Evolutionary conservation across 37 sponge, comb jelly and placozoan genomes (phyloP), one percentile per base, ranked within the genome.

Genomic region (Lycopodina hypogea): DNA sequence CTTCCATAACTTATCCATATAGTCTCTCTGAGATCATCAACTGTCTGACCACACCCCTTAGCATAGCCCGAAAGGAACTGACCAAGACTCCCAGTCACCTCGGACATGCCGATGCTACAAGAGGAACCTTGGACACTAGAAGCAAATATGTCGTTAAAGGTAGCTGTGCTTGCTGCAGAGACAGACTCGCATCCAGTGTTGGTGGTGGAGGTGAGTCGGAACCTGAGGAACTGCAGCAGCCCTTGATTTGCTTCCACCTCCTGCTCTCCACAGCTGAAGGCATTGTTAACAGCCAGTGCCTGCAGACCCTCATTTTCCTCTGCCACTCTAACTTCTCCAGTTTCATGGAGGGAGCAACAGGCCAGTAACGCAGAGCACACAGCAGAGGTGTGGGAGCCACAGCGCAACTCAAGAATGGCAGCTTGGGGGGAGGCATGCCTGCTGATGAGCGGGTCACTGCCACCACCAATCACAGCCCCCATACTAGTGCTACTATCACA

Each of bases 381-480:
- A 0, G 37, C 63, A 3, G 80, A 71, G 3, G 61, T 56, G 21
- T 79, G 86, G 30, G 24, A 36, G 39, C 52, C 29, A 30, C 76
- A 79, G 53, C 68, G 55, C 48, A 89, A 42, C 56, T 84, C 85
- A 35, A 89, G 24, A 2, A 89, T 71, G 2, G 89, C 89, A 51
- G 48, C 48, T 45, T 9, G 48, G 48, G 48, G 48, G 48, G 8
- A 12, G 4, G 48, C 9, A n/a, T n/a, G n/a, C n/a, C n/a, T n/a
- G n/a, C n/a, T n/a, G n/a, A n/a, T n/a, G n/a, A n/a, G n/a, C 8
- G 48, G 48, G 9, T 45, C 48, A 45, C 9, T 9, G 48, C 8
- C 9, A 9, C 48, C 9, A 9, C 8, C 9, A 45, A 4, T 9
- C 4, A 45, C 48, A 45, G 4, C 48, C 8, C 48, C 48, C 9